These are phyloP conservation scores for Harmothoe impar DNA, from an alignment of 2,888 invertebrate genomes.

Conservation along the genomic window DNA sequence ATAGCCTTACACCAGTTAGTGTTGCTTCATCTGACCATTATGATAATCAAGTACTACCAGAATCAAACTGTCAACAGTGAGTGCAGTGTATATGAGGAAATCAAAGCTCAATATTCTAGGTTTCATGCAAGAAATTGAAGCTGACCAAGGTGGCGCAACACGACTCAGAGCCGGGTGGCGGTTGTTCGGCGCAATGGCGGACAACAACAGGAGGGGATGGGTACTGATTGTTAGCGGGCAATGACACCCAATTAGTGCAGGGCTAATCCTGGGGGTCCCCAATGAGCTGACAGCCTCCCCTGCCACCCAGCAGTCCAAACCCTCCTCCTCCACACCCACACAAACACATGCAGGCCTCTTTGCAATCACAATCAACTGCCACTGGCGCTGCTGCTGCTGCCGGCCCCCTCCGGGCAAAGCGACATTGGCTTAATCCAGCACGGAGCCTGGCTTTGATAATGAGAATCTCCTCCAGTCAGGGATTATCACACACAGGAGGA, in stretches of 20 bases:
- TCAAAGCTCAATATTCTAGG: too few species aligned
- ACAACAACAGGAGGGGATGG: neutral
- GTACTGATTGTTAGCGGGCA: conserved; percentile 2
- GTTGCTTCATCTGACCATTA: too few species aligned
- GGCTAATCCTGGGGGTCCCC: conserved; percentile 32
- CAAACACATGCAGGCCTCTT: neutral
- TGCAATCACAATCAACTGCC: neutral
- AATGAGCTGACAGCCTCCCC: conserved; percentile 3
- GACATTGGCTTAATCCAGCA: conserved; percentile 22
- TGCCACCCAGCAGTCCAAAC: neutral
- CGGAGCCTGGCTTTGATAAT: conserved; percentile 30
- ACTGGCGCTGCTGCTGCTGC: neutral
- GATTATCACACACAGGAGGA: conserved; percentile 16
- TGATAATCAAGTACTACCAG: too few species aligned
- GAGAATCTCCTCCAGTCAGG: neutral
- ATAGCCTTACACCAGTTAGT: too few species aligned
- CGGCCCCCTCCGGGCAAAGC: neutral
- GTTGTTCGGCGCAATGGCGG: too few species aligned
- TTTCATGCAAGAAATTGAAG: too few species aligned
- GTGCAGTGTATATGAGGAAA: too few species aligned
- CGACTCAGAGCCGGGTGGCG: too few species aligned
- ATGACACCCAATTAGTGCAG: conserved; percentile 42
- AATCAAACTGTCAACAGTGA: too few species aligned
- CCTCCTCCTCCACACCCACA: neutral
- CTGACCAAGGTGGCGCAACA: too few species aligned